phyloP scores from a whole-genome alignment of 1,140 invertebrate species.

The Philaenus spumarius region DNA sequence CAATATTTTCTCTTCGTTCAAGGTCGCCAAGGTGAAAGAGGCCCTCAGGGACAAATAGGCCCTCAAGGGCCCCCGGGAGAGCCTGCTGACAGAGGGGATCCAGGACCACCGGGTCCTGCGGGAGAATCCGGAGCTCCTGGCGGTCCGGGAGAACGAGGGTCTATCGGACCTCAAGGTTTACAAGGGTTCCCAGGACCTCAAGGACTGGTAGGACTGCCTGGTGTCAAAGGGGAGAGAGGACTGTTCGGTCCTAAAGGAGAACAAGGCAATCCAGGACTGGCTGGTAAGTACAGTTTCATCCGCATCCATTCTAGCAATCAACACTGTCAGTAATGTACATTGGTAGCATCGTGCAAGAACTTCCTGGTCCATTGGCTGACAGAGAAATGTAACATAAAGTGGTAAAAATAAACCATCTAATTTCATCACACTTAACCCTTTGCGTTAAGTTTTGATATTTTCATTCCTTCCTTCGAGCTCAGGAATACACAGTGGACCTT shows the following conservation, averaged over 20 bases:
- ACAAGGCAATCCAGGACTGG: slow-evolving; percentile 59
- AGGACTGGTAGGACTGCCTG: slow-evolving; percentile 52
- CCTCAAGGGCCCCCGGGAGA: slow-evolving; percentile 65
- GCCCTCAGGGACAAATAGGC: slow-evolving; percentile 58
- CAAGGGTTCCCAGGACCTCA: slow-evolving; percentile 59
- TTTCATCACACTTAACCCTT: too few species aligned
- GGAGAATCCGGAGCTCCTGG: slow-evolving; percentile 67
- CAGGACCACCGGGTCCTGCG: slow-evolving; percentile 59
- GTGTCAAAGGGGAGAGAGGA: slow-evolving; percentile 68
- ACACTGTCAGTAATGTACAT: too few species aligned
- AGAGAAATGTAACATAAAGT: too few species aligned
- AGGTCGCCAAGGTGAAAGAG: slow-evolving; percentile 61
- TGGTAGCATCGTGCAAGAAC: too few species aligned
- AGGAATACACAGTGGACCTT: too few species aligned
- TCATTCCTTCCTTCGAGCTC: too few species aligned
- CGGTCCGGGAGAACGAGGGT: slow-evolving; percentile 57
- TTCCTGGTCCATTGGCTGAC: too few species aligned
- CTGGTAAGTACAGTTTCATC: too few species aligned
- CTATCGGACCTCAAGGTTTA: slow-evolving; percentile 51
- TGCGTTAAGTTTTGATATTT: too few species aligned
- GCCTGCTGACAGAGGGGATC: slow-evolving; percentile 65
- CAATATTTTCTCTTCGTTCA: neutral
- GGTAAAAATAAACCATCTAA: too few species aligned
- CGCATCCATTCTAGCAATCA: too few species aligned
- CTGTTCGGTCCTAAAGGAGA: slow-evolving; percentile 58